Base-by-base conservation (phyloP, 2,113 vertebrate genomes). In the Serinus canaria region DNA sequence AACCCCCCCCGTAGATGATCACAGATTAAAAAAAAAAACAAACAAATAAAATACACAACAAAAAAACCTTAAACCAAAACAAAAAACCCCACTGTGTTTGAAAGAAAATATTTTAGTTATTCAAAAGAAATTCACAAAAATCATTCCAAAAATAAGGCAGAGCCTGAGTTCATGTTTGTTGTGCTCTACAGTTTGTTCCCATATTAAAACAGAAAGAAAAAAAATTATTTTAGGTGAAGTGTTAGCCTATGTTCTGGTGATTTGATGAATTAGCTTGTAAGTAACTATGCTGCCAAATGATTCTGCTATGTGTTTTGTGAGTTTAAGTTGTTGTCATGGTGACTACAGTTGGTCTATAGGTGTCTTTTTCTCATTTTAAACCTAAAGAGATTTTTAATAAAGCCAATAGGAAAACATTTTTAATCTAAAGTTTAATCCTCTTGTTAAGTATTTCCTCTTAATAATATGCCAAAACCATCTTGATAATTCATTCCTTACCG, bases 281-380 rank as follows among this genome's bases (percentile, higher is more conserved):
- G 18, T 90, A 86, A 78, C 56, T 33, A 30, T 22, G 53, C 50
- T 27, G 50, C 49, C 81, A 94, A 92, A 25, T 47, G 77, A 66
- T 39, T 70, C 39, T 55, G 16, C 52, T 59, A 15, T 18, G 46
- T 63, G 64, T 67, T 93, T 76, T 72, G 44, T 72, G 68, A 67
- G 23, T 78, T 83, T 63, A 64, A 62, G 30, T 53, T 80, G 83
- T 77, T 94, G 94, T 63, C 85, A 78, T 84, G 88, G 90, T 72
- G 85, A 94, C 68, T 44, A 56, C 21, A 58, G 79, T 60, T 72
- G 13, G 25, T 67, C 64, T 66, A 87, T 84, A 90, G 79, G 90
- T 96, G 58, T 75, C 52, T 93, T 88, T 95, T 92, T 92, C 79
- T 91, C 68, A 49, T 93, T 92, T 93, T 68, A 90, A 84, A 60